Base-by-base conservation (phyloP, 92 coral and sea anemone species). In the Parazoanthus darwini region DNA sequence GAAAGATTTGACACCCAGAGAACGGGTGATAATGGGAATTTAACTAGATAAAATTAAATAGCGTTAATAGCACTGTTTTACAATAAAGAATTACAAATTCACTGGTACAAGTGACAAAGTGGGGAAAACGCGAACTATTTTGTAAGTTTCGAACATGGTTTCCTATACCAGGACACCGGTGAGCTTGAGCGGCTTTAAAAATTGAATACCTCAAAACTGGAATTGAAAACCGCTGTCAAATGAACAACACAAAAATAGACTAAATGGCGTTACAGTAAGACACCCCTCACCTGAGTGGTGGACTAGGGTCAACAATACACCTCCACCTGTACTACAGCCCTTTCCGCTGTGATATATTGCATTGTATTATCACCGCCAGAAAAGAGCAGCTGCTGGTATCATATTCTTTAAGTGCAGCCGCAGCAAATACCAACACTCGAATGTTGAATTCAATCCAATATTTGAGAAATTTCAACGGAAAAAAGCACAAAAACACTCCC, bases 301-400 rank as follows among this genome's bases (percentile, higher is more conserved):
- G 22, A 6, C 67, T n/a, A 42, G 16, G 66, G 43, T 72, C 39
- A 70, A 80, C 56, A 48, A 16, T 35, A 59, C n/a, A 84, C n/a
- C 18, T 50, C 18, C 87, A 84, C 79, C 87, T 84, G 87, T 84
- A 74, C 13, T 13, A 22, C n/a, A 18, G 29, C 26, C 18, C 59
- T 23, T 66, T 82, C 20, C 79, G 79, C 79, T 44, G 79, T 33
- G 8, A 39, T 48, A 23, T 56, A 54, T 23, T 26, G 85, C 85
- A 80, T 80, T 80, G 79, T 84, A 48, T 84, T 18, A 7, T 6
- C 25, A 39, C 44, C 22, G 26, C 7, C 39, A 76, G 18, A 63
- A 63, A 63, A 18, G 70, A 72, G 48, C 87, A 84, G 87, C 87
- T 84, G 87, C 78, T 4, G 33, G 29, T 48, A 29, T 71, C 42